phyloP scores from a whole-genome alignment of 2,797 vertebrate genomes.

The Tympanoctomys barrerae region DNA sequence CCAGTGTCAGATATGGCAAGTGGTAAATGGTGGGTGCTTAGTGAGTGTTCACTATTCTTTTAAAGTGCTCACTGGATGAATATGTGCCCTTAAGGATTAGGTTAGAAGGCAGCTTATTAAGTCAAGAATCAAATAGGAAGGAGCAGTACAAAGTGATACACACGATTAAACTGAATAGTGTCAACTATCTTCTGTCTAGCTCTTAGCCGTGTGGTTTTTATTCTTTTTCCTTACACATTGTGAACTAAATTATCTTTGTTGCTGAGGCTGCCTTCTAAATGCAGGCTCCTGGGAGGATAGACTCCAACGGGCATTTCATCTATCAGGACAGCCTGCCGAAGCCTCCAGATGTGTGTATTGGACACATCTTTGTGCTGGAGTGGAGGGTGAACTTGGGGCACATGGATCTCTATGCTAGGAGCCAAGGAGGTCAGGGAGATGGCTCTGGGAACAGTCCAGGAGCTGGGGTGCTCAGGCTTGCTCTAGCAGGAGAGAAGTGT shows the following conservation, averaged over 20 bases:
- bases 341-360: background rate
- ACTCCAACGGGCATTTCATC: background rate
- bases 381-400: background rate
- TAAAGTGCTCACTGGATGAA: background rate
- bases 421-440: background rate
- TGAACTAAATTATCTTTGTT: background rate
- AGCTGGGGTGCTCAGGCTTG: background rate
- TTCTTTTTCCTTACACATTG: background rate
- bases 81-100: background rate
- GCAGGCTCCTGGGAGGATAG: background rate
- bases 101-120: background rate
- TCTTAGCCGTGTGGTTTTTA: rapidly evolving
- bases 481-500: background rate
- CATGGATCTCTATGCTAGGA: background rate
- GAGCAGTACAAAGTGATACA: background rate
- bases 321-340: background rate
- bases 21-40: background rate
- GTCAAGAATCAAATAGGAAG: rapidly evolving
- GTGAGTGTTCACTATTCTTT: too few relatives aligned
- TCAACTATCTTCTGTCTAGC: rapidly evolving
- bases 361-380: background rate
- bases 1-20: rapidly evolving
- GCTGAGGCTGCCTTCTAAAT: background rate
- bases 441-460: background rate
- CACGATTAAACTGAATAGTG: rapidly evolving